Evolutionary conservation across 2,888 invertebrate genomes (phyloP).

Genomic region (Pandemis cinnamomeana): DNA sequence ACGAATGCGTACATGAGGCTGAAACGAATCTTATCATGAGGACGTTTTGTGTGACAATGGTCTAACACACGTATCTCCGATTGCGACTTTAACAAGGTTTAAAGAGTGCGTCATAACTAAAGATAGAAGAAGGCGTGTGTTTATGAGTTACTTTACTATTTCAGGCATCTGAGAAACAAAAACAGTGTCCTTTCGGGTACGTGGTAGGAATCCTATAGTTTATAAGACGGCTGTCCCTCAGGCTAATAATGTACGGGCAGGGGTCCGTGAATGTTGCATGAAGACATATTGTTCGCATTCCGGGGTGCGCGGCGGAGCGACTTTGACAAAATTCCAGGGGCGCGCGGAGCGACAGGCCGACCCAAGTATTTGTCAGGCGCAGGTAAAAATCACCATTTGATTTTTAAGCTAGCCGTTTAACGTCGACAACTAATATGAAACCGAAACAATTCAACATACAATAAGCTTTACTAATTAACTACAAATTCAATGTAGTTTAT

Average conservation of each 20-base stretch:
- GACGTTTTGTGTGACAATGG: conserved; percentile 8
- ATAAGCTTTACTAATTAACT: background rate
- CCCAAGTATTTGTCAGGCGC: conserved; percentile 51
- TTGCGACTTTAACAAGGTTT: background rate
- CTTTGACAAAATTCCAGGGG: conserved; percentile 68
- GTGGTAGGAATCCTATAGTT: conserved; percentile 66
- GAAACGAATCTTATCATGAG: conserved; percentile 16
- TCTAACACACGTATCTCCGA: background rate
- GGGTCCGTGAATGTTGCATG: conserved; percentile 71
- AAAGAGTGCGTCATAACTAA: background rate
- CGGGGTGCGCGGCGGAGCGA: conserved; percentile 59
- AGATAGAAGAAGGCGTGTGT: background rate
- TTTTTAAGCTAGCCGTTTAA: conserved; percentile 45
- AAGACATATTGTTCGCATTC: conserved; percentile 73
- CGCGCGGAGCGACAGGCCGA: conserved; percentile 50
- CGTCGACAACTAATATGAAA: conserved; percentile 29
- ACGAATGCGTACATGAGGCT: conserved; percentile 7
- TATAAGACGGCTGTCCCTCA: conserved; percentile 61
- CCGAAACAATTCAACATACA: background rate
- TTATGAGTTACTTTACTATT: conserved; percentile 1
- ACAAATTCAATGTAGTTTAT: background rate
- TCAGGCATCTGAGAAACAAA: conserved; percentile 8
- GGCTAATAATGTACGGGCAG: conserved; percentile 67
- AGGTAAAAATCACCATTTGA: conserved; percentile 50
- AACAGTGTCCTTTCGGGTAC: conserved; percentile 42